Evolutionary conservation across 2,797 vertebrate genomes (phyloP).

Genomic region (Galago senegalensis): DNA sequence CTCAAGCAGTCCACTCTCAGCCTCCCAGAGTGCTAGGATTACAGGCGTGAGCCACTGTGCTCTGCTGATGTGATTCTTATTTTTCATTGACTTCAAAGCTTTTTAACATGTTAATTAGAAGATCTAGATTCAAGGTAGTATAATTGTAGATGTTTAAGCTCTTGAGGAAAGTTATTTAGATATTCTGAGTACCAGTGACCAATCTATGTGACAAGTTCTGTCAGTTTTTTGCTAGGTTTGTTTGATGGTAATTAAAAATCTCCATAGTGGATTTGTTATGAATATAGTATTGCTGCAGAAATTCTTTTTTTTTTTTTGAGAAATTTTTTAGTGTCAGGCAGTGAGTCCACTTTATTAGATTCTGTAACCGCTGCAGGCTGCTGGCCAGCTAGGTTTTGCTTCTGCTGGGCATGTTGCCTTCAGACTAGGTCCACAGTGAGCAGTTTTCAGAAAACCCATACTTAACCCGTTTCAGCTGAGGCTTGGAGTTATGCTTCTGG

Average conservation of each 20-base stretch:
- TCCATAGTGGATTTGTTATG: conserved; percentile 95
- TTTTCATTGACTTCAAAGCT: conserved; percentile 93
- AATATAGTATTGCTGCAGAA: conserved; percentile 93
- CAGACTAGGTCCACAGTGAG: neutral
- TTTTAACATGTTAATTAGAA: conserved; percentile 92
- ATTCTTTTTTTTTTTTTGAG: conserved; percentile 88
- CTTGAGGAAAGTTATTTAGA: conserved; percentile 92
- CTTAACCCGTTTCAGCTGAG: neutral
- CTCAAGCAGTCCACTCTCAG: no score
- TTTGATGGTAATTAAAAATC: conserved; percentile 95
- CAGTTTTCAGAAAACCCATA: conserved; percentile 44
- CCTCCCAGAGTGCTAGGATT: no score
- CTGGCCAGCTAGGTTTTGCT: conserved; percentile 94
- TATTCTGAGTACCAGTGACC: conserved; percentile 93
- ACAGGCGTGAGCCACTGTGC: no score
- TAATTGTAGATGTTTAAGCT: conserved; percentile 92
- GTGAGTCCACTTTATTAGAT: conserved; percentile 94
- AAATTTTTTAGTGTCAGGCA: conserved; percentile 94
- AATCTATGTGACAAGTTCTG: conserved; percentile 93
- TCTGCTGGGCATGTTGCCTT: conserved; percentile 90
- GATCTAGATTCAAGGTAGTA: conserved; percentile 91
- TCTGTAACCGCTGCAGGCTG: conserved; percentile 94
- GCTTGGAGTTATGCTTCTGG: neutral
- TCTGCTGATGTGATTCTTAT: conserved; percentile 89
- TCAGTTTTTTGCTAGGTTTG: conserved; percentile 93